A percentile compares a stretch with the other conserved stretches of the same genome.
Conservation (phyloP, 1,140 invertebrate species). For the Andrena cerasifolii region DNA sequence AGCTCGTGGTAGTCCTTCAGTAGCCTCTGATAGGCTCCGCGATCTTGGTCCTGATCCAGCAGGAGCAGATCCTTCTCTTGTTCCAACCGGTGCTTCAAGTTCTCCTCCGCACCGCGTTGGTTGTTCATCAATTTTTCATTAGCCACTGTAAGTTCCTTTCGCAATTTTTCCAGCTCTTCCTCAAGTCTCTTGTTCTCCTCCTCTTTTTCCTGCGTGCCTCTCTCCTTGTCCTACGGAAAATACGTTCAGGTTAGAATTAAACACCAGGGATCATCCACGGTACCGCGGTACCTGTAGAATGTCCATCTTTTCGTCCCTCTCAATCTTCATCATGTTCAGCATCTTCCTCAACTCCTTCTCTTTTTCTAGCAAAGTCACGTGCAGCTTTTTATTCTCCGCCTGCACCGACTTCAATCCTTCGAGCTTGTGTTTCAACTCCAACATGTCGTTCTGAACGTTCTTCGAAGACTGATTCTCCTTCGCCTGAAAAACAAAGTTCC, state of each 20-base stretch:
- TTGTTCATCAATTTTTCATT: conserved; percentile 87
- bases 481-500: too few relatives aligned
- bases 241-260: background rate
- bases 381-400: conserved; percentile 88
- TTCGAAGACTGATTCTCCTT: conserved; percentile 88
- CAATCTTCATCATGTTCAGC: conserved; percentile 84
- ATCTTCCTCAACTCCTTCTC: conserved; percentile 84
- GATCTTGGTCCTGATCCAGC: conserved; percentile 90
- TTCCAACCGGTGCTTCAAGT: conserved; percentile 86
- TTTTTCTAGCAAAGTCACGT: conserved; percentile 83
- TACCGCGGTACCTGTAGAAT: conserved; percentile 81
- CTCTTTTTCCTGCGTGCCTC: conserved; percentile 84
- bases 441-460: conserved; percentile 85
- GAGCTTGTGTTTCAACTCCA: conserved; percentile 88
- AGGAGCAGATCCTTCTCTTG: conserved; percentile 88
- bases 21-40: conserved; percentile 91
- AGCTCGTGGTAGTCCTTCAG: conserved; percentile 91
- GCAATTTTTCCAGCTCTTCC: conserved; percentile 86
- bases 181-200: conserved; percentile 83
- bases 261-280: background rate
- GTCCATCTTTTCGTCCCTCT: conserved; percentile 90
- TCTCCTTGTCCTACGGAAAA: conserved; percentile 84
- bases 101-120: conserved; percentile 84
- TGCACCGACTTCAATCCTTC: conserved; percentile 87
- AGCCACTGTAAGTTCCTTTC: conserved; percentile 85